Base-by-base conservation (phyloP, 2,797 vertebrate species). In the Lophotriccus pileatus region DNA sequence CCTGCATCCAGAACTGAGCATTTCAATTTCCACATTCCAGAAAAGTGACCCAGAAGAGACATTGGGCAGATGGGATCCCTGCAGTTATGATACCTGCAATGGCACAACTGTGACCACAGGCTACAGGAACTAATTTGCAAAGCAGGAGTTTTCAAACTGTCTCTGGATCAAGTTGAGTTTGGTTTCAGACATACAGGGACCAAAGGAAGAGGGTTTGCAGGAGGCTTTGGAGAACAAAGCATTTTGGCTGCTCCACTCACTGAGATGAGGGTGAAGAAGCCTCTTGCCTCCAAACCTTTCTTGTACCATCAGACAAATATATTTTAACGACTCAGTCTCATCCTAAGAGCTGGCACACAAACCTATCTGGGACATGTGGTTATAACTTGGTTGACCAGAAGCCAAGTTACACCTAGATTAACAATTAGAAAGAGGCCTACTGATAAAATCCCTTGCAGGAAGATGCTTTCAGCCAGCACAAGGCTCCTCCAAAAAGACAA, bases 21-120 rank as follows among this genome's bases (percentile, higher is more conserved):
- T 50, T 87, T 69, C 62, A 22, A 41, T 89, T 75, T 89, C 73
- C 87, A 83, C 62, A 75, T 46, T 37, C 60, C 72, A 32, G 73
- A 56, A 72, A 76, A 88, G 34, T 7, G 7, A 58, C 44, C 25
- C 1, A 0, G 22, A 47, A 41, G 17, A 70, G 49, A 74, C 0
- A 0, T 0, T 19, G 30, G 72, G 75, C 41, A 75, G 64, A 83
- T 6, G 12, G 2, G 6, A 27, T 10, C 8, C 32, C n/a, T 1
- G 1, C 64, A 64, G 64, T 75, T 78, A 73, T 0, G 0, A 49
- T 17, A 52, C 20, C 36, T 1, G 0, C 43, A 68, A 74, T 7
- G 30, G 46, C 58, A 75, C 1, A 1, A 68, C 27, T 81, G 22
- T 3, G 6, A 74, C 25, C 22, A 3, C 8, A 91, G 27, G 59